Evolutionary conservation across 2,797 vertebrate species (phyloP), one percentile per base, ranked within the genome.

Genomic region (Fundulus diaphanus): DNA sequence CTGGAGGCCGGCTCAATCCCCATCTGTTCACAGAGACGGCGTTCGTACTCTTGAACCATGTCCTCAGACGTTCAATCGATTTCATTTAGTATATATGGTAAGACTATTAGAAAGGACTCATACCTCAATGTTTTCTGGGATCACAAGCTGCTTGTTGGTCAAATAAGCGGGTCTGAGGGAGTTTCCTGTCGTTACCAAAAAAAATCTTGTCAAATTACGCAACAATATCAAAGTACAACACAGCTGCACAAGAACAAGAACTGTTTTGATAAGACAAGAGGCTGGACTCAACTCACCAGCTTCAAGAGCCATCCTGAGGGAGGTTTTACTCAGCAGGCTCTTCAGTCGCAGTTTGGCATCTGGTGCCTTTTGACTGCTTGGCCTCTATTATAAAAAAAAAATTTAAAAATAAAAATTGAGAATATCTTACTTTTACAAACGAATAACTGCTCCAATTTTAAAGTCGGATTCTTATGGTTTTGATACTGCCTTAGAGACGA

Each of bases 241-340:
- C 15, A 69, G 9, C 42, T 71, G 29, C 33, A 66, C 11, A 3
- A 27, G 3, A 40, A 76, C 27, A 20, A 37, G 16, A 44, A 16
- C 65, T 7, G 24, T 44, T 18, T 61, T 56, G 13, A 35, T 49
- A n/a, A n/a, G n/a, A 49, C 16, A 70, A 51, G 16, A 18, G n/a
- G 0, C 13, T 24, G 5, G 52, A 37, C 27, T n/a, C 0, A 15
- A 76, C 90, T 89, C 92, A 99, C 97, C 96, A 3, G 85, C 96
- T 88, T 91, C 46, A 82, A 92, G 44, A 70, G 85, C 89, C 15
- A 97, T 92, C 2, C 95, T 94, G 72, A 97, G 86, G 0, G 95
- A 89, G n/a, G 95, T 95, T 81, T 95, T 99, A 76, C 90, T 96
- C 78, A 99, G 85, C 80, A 99, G 95, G 5, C 95, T 97, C 78